Percentiles rank a stretch among this genome's conserved stretches.
Conservation (phyloP, 1,140 invertebrate species). For the Odontomachus brunneus region DNA sequence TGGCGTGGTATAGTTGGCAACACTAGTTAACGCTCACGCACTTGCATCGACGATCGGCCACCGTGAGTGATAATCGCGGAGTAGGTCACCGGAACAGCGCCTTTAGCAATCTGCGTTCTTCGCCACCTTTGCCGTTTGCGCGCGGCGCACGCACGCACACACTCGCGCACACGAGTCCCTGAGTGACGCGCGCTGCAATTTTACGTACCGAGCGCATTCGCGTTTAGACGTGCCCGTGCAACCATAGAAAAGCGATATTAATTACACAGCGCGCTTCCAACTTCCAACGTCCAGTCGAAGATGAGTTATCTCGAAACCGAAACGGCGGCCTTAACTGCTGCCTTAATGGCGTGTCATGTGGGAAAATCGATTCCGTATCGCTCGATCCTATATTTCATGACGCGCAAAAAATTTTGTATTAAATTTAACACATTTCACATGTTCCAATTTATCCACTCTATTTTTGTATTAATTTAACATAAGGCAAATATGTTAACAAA, state of each 20-base stretch:
- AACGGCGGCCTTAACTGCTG: too few species aligned
- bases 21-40: conserved; percentile 76
- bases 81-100: conserved; percentile 85
- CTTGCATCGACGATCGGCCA: conserved; percentile 74
- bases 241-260: conserved; percentile 20
- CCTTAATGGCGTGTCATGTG: too few species aligned
- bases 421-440: too few species aligned
- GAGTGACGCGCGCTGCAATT: conserved; percentile 8
- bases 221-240: background rate
- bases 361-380: too few species aligned
- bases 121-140: conserved; percentile 73
- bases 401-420: too few species aligned
- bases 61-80: conserved; percentile 81
- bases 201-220: background rate
- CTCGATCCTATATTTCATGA: too few species aligned
- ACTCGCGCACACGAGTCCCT: background rate
- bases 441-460: too few species aligned
- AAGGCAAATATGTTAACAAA: too few species aligned
- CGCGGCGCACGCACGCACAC: background rate
- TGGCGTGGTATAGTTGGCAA: conserved; percentile 69
- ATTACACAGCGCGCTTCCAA: background rate
- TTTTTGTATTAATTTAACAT: too few species aligned
- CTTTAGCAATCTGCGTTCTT: conserved; percentile 83
- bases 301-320: too few species aligned
- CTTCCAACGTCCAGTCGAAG: too few species aligned